These are phyloP conservation scores for Entomyzon cyanotis DNA, from an alignment of 2,113 vertebrate genomes.

Conservation along the genomic window DNA sequence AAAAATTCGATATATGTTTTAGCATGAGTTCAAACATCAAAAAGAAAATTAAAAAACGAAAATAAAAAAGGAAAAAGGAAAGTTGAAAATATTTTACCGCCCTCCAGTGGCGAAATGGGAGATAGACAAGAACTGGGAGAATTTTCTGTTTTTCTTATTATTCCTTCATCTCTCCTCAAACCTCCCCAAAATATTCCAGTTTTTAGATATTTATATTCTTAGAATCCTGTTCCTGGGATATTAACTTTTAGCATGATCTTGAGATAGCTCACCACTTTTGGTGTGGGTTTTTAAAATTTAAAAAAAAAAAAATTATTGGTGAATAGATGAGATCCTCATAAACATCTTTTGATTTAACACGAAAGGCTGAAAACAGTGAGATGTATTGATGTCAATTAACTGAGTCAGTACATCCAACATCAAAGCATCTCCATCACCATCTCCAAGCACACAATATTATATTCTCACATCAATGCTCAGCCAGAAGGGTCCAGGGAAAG, in stretches of 20 bases:
- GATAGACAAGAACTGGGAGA: not conserved
- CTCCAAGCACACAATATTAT: not conserved
- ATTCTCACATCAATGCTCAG: not conserved
- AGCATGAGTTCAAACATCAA: not conserved
- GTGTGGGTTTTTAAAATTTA: not conserved
- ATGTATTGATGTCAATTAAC: not conserved
- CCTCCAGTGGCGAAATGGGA: constrained; percentile 56
- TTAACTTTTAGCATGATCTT: not conserved
- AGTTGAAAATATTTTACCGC: constrained; percentile 48
- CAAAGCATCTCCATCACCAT: not conserved
- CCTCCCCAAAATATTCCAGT: not conserved
- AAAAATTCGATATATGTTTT: not conserved
- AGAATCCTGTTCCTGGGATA: not conserved
- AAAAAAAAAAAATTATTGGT: no score
- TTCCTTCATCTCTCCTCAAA: not conserved
- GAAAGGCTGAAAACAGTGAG: not conserved
- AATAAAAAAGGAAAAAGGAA: not conserved
- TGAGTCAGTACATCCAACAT: not conserved
- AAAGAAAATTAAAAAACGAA: not conserved
- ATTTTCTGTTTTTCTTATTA: not conserved
- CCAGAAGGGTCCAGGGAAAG: not conserved
- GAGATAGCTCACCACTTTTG: not conserved
- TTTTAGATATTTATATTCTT: not conserved
- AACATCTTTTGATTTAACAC: not conserved
- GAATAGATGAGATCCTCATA: not conserved